A percentile compares a stretch with the other conserved stretches of the same genome.
Evolutionary conservation across 2,888 invertebrate species (phyloP).

Genomic region (Abscondita cerata): DNA sequence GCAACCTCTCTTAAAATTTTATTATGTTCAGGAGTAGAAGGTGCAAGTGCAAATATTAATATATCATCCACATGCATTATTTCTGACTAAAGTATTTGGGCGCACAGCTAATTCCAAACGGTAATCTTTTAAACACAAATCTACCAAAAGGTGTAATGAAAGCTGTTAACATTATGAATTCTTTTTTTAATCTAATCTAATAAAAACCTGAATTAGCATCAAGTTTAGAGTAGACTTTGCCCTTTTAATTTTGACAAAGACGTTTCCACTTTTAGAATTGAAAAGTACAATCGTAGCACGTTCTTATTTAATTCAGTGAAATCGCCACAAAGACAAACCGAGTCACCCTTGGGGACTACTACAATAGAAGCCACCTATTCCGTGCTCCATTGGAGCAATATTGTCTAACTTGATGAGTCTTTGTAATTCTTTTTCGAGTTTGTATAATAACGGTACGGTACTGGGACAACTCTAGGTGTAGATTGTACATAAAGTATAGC

Average conservation of each 20-base stretch:
- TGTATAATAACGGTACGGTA: conserved; percentile 35
- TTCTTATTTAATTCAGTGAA: conserved; percentile 36
- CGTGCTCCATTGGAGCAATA: conserved; percentile 24
- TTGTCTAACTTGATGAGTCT: conserved; percentile 33
- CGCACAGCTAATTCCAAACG: background rate
- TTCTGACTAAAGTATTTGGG: background rate
- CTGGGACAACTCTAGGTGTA: conserved; percentile 32
- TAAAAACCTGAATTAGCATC: conserved; percentile 30
- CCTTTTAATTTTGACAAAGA: conserved; percentile 37
- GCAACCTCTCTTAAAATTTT: background rate
- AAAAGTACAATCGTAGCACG: conserved; percentile 37
- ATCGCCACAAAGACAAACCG: conserved; percentile 34
- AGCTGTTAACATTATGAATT: too few species aligned
- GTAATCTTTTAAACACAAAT: background rate
- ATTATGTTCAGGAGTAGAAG: background rate
- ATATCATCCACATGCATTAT: too few species aligned
- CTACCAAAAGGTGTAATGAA: background rate
- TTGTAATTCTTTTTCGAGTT: conserved; percentile 33
- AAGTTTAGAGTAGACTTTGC: conserved; percentile 41
- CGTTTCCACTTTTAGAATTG: conserved; percentile 43
- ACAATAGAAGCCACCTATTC: conserved; percentile 35
- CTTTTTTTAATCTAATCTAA: background rate
- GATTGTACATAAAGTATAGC: conserved; percentile 24
- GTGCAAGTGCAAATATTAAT: background rate
- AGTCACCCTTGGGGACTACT: conserved; percentile 27